Conservation (phyloP, 2,113 vertebrate genomes). For the Ictidomys tridecemlineatus region DNA sequence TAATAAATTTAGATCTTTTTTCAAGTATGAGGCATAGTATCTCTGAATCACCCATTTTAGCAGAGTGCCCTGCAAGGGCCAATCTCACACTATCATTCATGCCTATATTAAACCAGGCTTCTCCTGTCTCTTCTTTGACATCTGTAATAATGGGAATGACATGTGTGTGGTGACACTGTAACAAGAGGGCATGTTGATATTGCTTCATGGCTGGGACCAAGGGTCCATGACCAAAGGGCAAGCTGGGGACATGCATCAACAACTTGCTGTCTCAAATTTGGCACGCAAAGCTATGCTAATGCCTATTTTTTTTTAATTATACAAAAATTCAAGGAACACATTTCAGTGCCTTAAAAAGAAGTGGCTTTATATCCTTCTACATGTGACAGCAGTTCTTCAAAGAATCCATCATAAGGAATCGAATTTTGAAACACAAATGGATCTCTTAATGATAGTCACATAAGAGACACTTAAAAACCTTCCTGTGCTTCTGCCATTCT, state of each 20-base stretch:
- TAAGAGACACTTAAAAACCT: slow-evolving; percentile 28
- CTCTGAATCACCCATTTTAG: slow-evolving; percentile 77
- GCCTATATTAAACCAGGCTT: slow-evolving; percentile 63
- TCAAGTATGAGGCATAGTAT: slow-evolving; percentile 56
- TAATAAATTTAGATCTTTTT: slow-evolving; percentile 82
- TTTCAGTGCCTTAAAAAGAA: not conserved
- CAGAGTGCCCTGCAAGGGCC: slow-evolving; percentile 58
- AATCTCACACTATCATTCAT: slow-evolving; percentile 55
- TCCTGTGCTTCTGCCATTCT: not conserved
- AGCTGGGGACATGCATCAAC: not conserved
- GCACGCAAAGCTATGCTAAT: not conserved
- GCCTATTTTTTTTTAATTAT: slow-evolving; percentile 32
- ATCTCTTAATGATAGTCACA: not conserved
- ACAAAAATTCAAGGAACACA: slow-evolving; percentile 13
- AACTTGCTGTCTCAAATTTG: slow-evolving; percentile 43
- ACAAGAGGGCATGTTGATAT: slow-evolving; percentile 38
- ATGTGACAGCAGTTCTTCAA: not conserved
- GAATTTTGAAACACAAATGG: slow-evolving; percentile 36
- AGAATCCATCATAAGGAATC: slow-evolving; percentile 60
- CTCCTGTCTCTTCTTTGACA: slow-evolving; percentile 57
- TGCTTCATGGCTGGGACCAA: slow-evolving; percentile 10
- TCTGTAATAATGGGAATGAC: slow-evolving; percentile 67
- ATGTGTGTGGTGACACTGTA: slow-evolving; percentile 33
- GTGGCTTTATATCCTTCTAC: slow-evolving; percentile 31
- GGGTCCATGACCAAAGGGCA: slow-evolving; percentile 9